These are phyloP conservation scores for Eupelmus urozonus DNA, from an alignment of 2,888 invertebrate genomes.

Conservation along the genomic window DNA sequence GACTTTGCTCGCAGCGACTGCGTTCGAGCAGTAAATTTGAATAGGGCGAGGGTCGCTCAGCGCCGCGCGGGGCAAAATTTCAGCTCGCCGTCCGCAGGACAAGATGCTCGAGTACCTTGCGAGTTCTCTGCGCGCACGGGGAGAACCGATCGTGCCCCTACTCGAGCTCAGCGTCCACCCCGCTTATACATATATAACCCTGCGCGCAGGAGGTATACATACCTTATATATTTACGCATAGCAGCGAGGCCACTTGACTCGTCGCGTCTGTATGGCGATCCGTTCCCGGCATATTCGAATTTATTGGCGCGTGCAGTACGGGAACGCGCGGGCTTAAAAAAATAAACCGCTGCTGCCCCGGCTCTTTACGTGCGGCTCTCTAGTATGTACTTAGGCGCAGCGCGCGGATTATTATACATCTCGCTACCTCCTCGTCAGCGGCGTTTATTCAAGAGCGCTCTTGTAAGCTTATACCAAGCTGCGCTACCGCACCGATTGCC, in stretches of 20 bases:
- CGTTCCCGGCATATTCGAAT: conserved; percentile 68
- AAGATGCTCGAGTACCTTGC: neutral
- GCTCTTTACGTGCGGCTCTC: conserved; percentile 40
- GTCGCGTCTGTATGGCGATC: conserved; percentile 1
- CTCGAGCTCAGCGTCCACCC: neutral
- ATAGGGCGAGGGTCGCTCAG: conserved; percentile 59
- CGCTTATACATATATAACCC: too few relatives aligned
- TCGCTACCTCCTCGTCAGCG: too few relatives aligned
- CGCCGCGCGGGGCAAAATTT: conserved; percentile 60
- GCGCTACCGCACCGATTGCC: conserved; percentile 64
- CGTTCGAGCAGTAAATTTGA: conserved; percentile 67
- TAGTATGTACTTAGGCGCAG: too few relatives aligned
- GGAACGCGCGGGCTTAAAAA: conserved; percentile 13
- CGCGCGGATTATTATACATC: too few relatives aligned
- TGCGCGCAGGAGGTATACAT: neutral
- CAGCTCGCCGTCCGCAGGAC: conserved; percentile 38
- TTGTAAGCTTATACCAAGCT: too few relatives aligned
- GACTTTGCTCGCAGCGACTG: conserved; percentile 51
- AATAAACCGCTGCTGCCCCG: neutral
- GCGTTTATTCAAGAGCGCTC: too few relatives aligned
- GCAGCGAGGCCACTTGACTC: conserved; percentile 6
- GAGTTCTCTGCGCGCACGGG: neutral
- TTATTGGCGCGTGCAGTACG: conserved; percentile 74
- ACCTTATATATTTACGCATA: too few relatives aligned
- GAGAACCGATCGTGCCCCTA: neutral